A percentile compares a stretch with the other conserved stretches of the same genome.
These are phyloP conservation scores for Catharus bicknelli DNA, from an alignment of 2,113 vertebrate species.

Conservation along the genomic window DNA sequence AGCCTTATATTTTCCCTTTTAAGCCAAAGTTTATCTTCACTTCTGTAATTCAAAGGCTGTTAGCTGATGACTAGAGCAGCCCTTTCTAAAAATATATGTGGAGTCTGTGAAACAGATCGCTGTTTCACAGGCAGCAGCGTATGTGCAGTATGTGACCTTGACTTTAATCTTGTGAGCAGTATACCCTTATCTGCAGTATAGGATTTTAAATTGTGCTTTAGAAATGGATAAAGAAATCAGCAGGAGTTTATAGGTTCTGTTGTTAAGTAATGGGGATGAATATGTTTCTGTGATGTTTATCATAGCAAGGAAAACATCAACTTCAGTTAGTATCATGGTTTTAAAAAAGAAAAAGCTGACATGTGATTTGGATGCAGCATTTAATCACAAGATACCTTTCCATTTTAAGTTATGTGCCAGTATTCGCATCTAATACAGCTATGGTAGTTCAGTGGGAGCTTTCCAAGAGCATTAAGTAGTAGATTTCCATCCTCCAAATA, in stretches of 20 bases:
- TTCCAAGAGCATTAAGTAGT: not conserved
- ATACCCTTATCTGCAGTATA: constrained; percentile 4
- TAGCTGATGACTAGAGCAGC: not conserved
- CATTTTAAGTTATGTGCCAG: not conserved
- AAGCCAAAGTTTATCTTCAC: constrained; percentile 24
- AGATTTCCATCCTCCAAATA: not conserved
- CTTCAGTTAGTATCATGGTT: not conserved
- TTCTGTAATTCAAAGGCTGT: constrained; percentile 1
- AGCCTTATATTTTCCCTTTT: not conserved
- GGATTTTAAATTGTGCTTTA: constrained; percentile 33
- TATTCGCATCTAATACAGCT: not conserved
- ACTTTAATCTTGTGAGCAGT: constrained; percentile 25
- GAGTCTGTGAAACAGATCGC: constrained; percentile 31
- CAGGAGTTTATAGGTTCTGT: not conserved
- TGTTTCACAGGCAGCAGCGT: not conserved
- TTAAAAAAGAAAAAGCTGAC: not conserved
- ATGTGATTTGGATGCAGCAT: not conserved
- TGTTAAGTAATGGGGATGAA: constrained; percentile 39
- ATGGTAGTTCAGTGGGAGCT: not conserved
- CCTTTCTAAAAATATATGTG: constrained; percentile 44
- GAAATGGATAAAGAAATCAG: not conserved
- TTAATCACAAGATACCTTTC: not conserved
- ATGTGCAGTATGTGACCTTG: constrained; percentile 38
- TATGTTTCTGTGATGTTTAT: constrained; percentile 47
- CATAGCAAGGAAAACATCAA: not conserved